phyloP scores from a whole-genome alignment of 35 echinoderm and acorn worm species.

The Ophioderma brevispina region DNA sequence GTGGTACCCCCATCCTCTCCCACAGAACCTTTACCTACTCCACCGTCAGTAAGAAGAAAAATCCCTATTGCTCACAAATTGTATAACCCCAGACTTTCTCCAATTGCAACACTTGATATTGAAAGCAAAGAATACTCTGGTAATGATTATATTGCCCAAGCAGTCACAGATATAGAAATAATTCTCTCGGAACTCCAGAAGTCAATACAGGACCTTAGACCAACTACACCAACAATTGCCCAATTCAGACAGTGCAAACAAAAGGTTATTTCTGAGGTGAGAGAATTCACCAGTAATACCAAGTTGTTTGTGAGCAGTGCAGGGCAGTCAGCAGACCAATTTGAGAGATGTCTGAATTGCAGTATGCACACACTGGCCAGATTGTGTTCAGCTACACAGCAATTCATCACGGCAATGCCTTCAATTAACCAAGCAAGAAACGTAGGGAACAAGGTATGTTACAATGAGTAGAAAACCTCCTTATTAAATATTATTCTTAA shows the following conservation, averaged over 20 bases:
- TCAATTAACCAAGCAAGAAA: slow-evolving; percentile 77
- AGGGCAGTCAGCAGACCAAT: slow-evolving; percentile 58
- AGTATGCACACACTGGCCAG: slow-evolving; percentile 92
- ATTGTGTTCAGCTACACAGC: slow-evolving; percentile 59
- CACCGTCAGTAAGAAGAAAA: not conserved
- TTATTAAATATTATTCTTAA: no score
- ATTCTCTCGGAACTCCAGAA: slow-evolving; percentile 59
- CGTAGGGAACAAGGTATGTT: slow-evolving; percentile 84
- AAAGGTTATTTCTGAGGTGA: slow-evolving; percentile 50
- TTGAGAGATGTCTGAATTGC: slow-evolving; percentile 54
- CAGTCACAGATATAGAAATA: slow-evolving; percentile 65
- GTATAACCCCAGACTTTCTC: no score
- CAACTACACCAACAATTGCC: slow-evolving; percentile 3
- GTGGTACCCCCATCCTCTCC: not conserved
- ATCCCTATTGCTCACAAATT: no score
- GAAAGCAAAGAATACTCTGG: slow-evolving; percentile 77
- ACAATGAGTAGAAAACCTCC: no score
- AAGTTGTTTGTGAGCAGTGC: slow-evolving; percentile 95
- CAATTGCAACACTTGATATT: slow-evolving; percentile 25
- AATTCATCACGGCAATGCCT: slow-evolving; percentile 52
- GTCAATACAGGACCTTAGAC: not conserved
- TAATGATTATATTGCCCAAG: slow-evolving; percentile 34
- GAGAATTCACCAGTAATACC: slow-evolving; percentile 91
- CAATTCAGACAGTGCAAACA: slow-evolving; percentile 74
- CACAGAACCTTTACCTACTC: not conserved